phyloP scores from a whole-genome alignment of 2,797 vertebrate species.

The Takifugu rubripes region DNA sequence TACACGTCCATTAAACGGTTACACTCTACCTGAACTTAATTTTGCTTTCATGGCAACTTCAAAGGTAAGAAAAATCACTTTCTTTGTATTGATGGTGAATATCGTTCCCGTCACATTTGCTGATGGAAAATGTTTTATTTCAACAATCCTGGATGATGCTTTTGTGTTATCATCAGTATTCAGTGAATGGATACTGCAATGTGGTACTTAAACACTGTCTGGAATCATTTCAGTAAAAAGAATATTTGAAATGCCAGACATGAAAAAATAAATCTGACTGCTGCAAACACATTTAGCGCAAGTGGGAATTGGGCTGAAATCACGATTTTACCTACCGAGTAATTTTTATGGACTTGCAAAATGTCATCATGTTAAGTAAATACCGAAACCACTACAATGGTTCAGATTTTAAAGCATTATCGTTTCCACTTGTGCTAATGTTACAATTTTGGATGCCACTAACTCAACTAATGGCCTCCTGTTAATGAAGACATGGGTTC shows the following conservation, averaged over 20 bases:
- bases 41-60: constrained; percentile 57
- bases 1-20: constrained; percentile 66
- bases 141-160: neutral
- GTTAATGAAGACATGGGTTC: no score
- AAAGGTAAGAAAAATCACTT: constrained; percentile 45
- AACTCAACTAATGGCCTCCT: no score
- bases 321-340: neutral
- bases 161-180: neutral
- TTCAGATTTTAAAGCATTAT: no score
- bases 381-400: neutral
- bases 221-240: neutral
- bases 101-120: constrained; percentile 24
- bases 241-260: neutral
- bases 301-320: neutral
- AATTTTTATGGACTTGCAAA: no score
- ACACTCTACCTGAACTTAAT: constrained; percentile 63
- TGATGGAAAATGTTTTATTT: constrained; percentile 8
- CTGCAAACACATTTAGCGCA: neutral
- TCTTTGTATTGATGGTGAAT: constrained; percentile 28
- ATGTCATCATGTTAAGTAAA: neutral
- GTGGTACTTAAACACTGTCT: neutral
- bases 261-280: neutral
- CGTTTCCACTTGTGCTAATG: no score
- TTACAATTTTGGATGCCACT: no score
- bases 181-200: neutral